Percentiles rank a stretch among this genome's conserved stretches.
phyloP scores from a whole-genome alignment of 2,797 vertebrate species.

The Acipenser ruthenus region DNA sequence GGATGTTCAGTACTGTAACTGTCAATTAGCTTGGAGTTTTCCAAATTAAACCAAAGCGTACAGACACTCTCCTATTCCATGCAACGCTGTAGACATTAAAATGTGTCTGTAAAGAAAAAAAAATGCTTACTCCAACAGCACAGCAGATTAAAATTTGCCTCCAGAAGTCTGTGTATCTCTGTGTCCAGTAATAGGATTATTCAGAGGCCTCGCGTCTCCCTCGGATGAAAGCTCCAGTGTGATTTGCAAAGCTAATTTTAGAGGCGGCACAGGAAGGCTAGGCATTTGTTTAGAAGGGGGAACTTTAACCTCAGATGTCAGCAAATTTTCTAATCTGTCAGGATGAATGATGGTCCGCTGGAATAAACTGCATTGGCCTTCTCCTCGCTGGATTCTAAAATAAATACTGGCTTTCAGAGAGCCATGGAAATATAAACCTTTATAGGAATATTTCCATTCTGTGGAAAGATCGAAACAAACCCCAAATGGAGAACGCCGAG shows the following conservation, averaged over 20 bases:
- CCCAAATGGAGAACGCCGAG: no score
- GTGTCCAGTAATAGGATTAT: conserved; percentile 33
- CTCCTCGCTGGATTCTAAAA: conserved; percentile 15
- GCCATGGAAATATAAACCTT: neutral
- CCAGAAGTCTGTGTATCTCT: conserved; percentile 27
- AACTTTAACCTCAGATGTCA: conserved; percentile 34
- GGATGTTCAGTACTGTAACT: no score
- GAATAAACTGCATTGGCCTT: conserved; percentile 13
- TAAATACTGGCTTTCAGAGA: conserved; percentile 14
- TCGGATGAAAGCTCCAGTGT: conserved; percentile 15
- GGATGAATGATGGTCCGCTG: conserved; percentile 28
- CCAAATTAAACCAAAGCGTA: no score
- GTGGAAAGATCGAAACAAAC: neutral
- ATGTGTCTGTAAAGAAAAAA: conserved; percentile 2
- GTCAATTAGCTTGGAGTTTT: no score
- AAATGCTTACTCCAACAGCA: conserved; percentile 27
- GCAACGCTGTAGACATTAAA: conserved; percentile 9
- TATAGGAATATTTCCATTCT: conserved; percentile 2
- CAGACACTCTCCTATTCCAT: no score
- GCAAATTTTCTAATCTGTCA: conserved; percentile 29
- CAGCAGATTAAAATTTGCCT: conserved; percentile 33
- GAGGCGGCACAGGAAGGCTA: conserved; percentile 18
- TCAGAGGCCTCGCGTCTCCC: conserved; percentile 15
- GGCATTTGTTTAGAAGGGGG: conserved; percentile 22
- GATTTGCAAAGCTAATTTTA: conserved; percentile 22